These are phyloP conservation scores for Oreochromis tanganicae DNA, from an alignment of 2,113 vertebrate species.

Conservation along the genomic window DNA sequence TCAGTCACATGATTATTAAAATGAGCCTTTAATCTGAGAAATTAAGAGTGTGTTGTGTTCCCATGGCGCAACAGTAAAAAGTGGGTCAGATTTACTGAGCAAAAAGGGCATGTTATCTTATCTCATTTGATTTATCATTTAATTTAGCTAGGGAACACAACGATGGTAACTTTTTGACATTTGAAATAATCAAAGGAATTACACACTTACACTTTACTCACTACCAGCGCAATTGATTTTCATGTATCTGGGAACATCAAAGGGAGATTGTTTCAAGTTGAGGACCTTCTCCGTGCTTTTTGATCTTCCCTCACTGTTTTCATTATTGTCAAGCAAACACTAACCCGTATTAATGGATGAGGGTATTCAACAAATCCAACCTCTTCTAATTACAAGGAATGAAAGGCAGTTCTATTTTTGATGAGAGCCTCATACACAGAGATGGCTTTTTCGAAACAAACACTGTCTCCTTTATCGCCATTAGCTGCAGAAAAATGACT, in stretches of 20 bases:
- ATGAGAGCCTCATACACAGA: slow-evolving; percentile 28
- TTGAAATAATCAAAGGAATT: slow-evolving; percentile 27
- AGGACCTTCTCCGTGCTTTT: slow-evolving; percentile 29
- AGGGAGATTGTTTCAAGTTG: not conserved
- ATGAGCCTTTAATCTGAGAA: slow-evolving; percentile 30
- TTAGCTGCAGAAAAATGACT: not conserved
- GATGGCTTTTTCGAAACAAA: not conserved
- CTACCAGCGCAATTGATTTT: slow-evolving; percentile 13
- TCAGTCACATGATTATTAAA: slow-evolving; percentile 28
- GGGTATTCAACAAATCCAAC: slow-evolving; percentile 17
- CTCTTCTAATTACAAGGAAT: slow-evolving; percentile 27
- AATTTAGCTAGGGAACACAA: not conserved
- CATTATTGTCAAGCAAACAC: slow-evolving; percentile 33
- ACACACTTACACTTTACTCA: not conserved
- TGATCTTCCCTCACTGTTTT: slow-evolving; percentile 34
- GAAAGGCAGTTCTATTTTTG: slow-evolving; percentile 24
- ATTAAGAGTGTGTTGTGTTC: not conserved
- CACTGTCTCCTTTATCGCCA: not conserved
- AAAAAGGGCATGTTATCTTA: not conserved
- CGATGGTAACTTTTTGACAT: slow-evolving; percentile 32
- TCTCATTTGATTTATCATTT: not conserved
- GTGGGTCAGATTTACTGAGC: not conserved
- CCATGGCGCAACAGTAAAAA: not conserved
- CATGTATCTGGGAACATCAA: slow-evolving; percentile 18
- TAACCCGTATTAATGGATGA: slow-evolving; percentile 24